Evolutionary conservation across 2,888 invertebrate genomes (phyloP), one percentile per base, ranked within the genome.

Genomic region (Drosophila niveifrons): DNA sequence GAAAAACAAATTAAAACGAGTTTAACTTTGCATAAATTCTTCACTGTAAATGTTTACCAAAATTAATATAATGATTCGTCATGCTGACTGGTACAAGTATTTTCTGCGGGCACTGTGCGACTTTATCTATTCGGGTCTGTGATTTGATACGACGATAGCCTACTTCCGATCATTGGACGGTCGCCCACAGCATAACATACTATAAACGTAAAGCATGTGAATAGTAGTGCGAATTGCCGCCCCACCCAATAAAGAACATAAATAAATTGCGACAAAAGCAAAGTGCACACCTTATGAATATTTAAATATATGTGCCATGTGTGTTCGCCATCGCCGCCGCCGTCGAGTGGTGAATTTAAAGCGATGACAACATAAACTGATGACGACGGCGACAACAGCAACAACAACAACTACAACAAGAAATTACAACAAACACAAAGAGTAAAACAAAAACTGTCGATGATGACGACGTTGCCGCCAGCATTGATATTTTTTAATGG

Each of bases 261-360:
- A 84, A 85, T 78, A 87, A 84, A 87, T 69, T 59, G 81, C 81
- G 82, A 85, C 86, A 76, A 78, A 76, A 73, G 53, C 72, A 78
- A 75, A 85, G 72, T 88, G 89, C 78, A 89, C 86, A 85, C 89
- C 88, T 89, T 89, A 74, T 89, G 89, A 85, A 85, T 85, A 89
- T 85, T 89, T 85, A 89, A 85, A 82, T 72, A 77, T 70, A 63
- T 43, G 23, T 51, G 50, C 15, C 36, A 34, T 31, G 43, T 50
- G 23, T 56, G 51, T 57, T 47, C 41, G 66, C 34, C n/a, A n/a
- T n/a, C n/a, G n/a, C n/a, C n/a, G n/a, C n/a, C n/a, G n/a, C n/a
- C 39, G 65, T 23, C 68, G 84, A 73, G 57, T 69, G 77, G 75
- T 79, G 85, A 88, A 66, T 85, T 89, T 86, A 75, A 88, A 81